Conservation (phyloP, 2,888 invertebrate species). For the Dione juno region DNA sequence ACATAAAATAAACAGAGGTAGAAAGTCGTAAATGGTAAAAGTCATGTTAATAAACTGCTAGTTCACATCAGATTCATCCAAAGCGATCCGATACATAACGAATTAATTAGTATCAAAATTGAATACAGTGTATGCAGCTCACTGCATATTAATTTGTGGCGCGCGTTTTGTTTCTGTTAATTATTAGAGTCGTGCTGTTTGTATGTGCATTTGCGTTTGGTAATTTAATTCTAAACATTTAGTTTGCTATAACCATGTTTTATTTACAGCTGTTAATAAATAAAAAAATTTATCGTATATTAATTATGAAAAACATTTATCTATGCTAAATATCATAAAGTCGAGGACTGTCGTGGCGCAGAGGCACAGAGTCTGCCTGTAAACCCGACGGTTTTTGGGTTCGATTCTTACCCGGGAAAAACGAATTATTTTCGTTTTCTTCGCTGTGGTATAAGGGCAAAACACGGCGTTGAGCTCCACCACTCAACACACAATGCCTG, state of each 20-base stretch:
- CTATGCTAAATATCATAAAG: too few species aligned
- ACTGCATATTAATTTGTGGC: constrained; percentile 20
- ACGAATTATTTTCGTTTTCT: too few species aligned
- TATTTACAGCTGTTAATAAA: background rate
- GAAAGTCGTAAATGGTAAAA: background rate
- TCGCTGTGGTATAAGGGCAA: too few species aligned
- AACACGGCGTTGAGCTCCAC: too few species aligned
- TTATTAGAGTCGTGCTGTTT: constrained; percentile 21
- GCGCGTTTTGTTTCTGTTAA: constrained; percentile 23
- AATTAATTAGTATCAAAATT: constrained; percentile 25
- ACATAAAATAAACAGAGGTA: background rate
- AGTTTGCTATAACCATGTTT: background rate
- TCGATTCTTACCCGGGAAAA: too few species aligned
- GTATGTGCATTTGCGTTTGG: constrained; percentile 14
- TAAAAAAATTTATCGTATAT: too few species aligned
- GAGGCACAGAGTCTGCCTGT: too few species aligned
- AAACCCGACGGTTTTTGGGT: too few species aligned
- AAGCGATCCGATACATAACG: constrained; percentile 6
- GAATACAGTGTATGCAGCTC: constrained; percentile 12
- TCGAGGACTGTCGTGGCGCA: too few species aligned
- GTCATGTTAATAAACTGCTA: background rate
- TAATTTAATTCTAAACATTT: constrained; percentile 24
- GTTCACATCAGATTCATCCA: background rate
- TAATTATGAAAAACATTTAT: too few species aligned
- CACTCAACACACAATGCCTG: too few species aligned